Evolutionary conservation across 1,140 invertebrate species (phyloP).

Genomic region (Latrodectus geometricus): DNA sequence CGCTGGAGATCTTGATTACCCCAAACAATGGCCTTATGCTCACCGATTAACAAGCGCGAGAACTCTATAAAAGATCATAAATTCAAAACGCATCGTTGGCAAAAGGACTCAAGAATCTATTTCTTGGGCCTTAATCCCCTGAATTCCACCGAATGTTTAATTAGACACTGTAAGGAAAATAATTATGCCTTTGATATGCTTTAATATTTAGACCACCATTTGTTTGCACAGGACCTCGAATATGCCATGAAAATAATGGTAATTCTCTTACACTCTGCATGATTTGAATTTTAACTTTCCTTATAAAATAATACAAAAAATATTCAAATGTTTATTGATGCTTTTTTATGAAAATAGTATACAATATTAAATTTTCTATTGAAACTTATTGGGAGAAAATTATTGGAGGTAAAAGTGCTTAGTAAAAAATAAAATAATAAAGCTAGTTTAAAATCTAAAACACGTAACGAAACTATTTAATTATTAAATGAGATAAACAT

Average conservation of each 20-base stretch:
- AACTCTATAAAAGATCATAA: constrained; percentile 26
- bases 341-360: background rate
- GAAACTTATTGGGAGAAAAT: no score
- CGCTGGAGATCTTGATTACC: constrained; percentile 14
- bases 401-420: no score
- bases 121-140: constrained; percentile 35
- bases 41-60: constrained; percentile 12
- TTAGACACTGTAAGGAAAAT: constrained; percentile 52
- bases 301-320: background rate
- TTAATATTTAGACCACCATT: constrained; percentile 21
- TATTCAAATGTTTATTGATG: constrained; percentile 29
- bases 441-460: no score
- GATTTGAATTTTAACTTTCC: background rate
- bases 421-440: no score
- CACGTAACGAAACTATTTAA: no score
- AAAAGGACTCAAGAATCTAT: constrained; percentile 32
- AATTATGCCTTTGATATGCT: constrained; percentile 30
- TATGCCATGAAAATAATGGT: background rate
- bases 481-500: no score
- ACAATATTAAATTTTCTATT: no score
- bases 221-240: background rate
- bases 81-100: constrained; percentile 17
- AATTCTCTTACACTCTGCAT: background rate
- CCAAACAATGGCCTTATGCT: constrained; percentile 50
- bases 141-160: constrained; percentile 35